Conservation (phyloP, 2,797 vertebrate genomes). For the Onychomys leucogaster region DNA sequence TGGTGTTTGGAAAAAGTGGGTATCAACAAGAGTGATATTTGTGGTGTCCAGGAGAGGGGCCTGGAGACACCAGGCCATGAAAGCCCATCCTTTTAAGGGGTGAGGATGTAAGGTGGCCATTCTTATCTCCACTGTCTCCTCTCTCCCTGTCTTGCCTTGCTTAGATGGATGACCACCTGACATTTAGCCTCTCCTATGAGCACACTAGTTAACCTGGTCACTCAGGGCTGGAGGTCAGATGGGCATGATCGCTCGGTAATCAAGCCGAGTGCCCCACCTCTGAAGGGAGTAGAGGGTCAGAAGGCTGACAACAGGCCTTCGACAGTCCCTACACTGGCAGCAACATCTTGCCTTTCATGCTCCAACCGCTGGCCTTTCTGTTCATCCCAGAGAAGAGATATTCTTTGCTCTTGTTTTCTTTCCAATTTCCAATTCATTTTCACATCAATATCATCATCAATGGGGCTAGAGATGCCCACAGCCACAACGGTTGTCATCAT, state of each 20-base stretch:
- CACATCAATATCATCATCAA: conserved; percentile 16
- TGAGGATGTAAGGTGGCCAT: fast-evolving
- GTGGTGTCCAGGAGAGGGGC: too few species aligned
- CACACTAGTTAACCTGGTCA: background rate
- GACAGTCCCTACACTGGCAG: fast-evolving
- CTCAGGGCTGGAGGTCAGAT: background rate
- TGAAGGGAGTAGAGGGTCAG: fast-evolving
- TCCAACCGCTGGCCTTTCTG: background rate
- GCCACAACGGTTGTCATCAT: conserved; percentile 16
- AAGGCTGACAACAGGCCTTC: background rate
- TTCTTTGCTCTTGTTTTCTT: conserved; percentile 21
- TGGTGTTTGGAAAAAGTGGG: background rate
- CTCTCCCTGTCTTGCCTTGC: background rate
- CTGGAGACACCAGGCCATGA: background rate
- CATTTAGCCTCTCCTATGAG: background rate
- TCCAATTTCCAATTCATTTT: conserved; percentile 7
- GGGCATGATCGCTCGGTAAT: background rate
- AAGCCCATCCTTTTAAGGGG: background rate
- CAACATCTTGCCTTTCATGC: background rate
- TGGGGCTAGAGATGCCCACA: conserved; percentile 53
- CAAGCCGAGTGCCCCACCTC: background rate
- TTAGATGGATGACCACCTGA: background rate
- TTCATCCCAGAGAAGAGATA: background rate
- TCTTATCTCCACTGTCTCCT: background rate
- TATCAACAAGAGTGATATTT: fast-evolving